These are phyloP conservation scores for Carollia perspicillata DNA, from an alignment of 2,113 vertebrate genomes.

Conservation along the genomic window DNA sequence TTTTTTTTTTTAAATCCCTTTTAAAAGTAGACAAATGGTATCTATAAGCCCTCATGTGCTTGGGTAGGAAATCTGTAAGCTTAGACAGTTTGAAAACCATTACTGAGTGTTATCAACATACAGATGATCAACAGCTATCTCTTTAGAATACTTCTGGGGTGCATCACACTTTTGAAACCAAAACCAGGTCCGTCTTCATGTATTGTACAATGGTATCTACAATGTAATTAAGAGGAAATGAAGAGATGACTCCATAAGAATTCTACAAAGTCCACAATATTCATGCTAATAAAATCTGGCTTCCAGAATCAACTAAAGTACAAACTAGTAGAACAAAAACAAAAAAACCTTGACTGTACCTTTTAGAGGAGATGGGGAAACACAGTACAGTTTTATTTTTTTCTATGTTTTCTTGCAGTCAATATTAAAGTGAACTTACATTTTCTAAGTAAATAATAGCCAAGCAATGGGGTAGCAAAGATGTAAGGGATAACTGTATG, in stretches of 20 bases:
- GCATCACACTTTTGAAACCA: background rate
- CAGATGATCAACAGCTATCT: background rate
- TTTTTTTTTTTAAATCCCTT: background rate
- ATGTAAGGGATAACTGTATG: background rate
- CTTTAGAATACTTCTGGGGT: background rate
- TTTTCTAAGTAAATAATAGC: background rate
- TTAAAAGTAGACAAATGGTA: background rate
- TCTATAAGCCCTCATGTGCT: background rate
- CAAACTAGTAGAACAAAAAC: background rate
- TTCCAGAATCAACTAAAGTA: background rate
- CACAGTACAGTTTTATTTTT: background rate
- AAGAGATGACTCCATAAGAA: background rate
- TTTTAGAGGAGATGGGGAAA: background rate
- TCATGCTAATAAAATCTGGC: background rate
- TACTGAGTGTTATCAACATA: background rate
- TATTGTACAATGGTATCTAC: background rate
- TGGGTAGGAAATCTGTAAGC: background rate
- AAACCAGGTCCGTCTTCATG: background rate
- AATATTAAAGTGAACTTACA: background rate
- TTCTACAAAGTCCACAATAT: background rate
- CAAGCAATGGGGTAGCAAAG: background rate
- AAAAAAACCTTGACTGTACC: background rate
- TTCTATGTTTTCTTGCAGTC: background rate
- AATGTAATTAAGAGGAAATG: background rate
- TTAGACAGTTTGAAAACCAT: background rate